Conservation (phyloP, 2,888 invertebrate genomes). For the Tubulanus polymorphus region DNA sequence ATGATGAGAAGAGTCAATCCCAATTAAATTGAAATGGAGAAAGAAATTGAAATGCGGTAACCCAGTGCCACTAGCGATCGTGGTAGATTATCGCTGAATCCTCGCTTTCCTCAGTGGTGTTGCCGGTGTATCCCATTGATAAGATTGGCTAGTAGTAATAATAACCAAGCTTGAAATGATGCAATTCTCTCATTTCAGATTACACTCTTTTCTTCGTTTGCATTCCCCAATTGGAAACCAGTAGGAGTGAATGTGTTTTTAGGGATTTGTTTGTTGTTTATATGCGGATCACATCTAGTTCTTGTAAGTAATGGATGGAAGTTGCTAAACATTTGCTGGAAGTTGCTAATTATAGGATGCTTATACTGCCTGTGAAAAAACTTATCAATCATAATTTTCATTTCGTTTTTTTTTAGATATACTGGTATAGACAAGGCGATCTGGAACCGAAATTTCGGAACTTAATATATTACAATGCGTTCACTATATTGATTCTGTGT, state of each 20-base stretch:
- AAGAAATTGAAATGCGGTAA: too few relatives aligned
- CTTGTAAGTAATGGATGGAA: conserved; percentile 38
- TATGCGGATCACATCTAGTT: conserved; percentile 48
- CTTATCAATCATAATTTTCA: background rate
- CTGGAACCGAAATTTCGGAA: conserved; percentile 54
- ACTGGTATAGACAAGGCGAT: conserved; percentile 55
- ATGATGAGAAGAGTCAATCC: too few relatives aligned
- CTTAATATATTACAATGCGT: conserved; percentile 54
- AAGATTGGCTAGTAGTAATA: too few relatives aligned
- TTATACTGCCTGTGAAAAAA: too few relatives aligned
- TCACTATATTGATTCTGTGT: conserved; percentile 51
- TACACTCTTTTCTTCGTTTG: conserved; percentile 47
- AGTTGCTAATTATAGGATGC: too few relatives aligned
- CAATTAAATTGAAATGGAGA: too few relatives aligned
- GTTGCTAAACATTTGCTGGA: background rate
- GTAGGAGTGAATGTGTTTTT: conserved; percentile 51
- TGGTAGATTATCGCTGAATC: too few relatives aligned
- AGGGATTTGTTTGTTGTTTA: conserved; percentile 48
- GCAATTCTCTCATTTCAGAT: conserved; percentile 32
- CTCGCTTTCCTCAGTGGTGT: too few relatives aligned
- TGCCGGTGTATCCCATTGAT: too few relatives aligned
- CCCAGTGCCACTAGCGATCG: too few relatives aligned
- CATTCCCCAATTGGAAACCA: conserved; percentile 38
- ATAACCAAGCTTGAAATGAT: too few relatives aligned
- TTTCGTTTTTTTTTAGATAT: conserved; percentile 42